Evolutionary conservation across 2,113 vertebrate species (phyloP).

Genomic region (Piaya cayana): DNA sequence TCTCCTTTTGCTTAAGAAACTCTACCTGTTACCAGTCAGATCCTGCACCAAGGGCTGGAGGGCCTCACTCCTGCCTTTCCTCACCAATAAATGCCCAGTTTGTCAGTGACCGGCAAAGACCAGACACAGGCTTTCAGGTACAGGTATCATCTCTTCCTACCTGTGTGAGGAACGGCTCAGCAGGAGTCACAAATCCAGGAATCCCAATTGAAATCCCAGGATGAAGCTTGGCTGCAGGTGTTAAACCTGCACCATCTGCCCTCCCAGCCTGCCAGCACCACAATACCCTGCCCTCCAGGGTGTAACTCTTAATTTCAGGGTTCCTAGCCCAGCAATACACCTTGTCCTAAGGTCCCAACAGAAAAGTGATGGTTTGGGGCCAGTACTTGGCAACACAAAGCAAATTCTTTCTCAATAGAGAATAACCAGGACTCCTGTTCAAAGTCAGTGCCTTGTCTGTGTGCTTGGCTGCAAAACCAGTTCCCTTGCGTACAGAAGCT

Average conservation of each 20-base stretch:
- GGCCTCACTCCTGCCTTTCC: background rate
- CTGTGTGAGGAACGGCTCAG: fast-evolving
- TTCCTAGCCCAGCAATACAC: background rate
- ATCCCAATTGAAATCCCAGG: background rate
- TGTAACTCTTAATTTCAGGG: background rate
- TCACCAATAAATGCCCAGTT: fast-evolving
- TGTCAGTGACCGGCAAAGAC: background rate
- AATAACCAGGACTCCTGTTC: background rate
- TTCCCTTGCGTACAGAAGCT: background rate
- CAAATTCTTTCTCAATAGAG: background rate
- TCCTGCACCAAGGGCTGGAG: background rate
- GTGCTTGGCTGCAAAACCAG: background rate
- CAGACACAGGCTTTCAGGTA: background rate
- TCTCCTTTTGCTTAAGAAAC: background rate
- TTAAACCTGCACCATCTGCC: fast-evolving
- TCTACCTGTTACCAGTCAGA: background rate
- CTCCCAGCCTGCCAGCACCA: background rate
- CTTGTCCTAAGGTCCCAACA: background rate
- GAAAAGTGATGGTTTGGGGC: background rate
- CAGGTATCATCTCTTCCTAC: too few species aligned
- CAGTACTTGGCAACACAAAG: background rate
- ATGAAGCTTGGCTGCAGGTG: background rate
- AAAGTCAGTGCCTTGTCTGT: background rate
- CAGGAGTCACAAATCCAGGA: background rate
- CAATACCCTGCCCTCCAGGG: too few species aligned